phyloP scores from a whole-genome alignment of 2,113 vertebrate genomes.

The Lepisosteus osseus region DNA sequence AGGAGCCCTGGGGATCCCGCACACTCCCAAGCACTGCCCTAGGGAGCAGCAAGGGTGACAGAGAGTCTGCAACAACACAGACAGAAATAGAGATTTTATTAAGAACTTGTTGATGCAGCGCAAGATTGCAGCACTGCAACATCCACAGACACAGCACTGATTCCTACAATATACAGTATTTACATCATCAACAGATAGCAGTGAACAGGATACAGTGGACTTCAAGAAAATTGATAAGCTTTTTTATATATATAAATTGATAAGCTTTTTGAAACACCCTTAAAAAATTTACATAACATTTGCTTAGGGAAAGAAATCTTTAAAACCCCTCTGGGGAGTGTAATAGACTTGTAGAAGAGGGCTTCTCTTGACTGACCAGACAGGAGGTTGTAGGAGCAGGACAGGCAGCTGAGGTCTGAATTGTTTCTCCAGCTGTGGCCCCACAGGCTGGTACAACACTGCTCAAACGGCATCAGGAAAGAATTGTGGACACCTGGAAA shows the following conservation, averaged over 20 bases:
- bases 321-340: too few species aligned
- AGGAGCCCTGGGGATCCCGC: slow-evolving; percentile 46
- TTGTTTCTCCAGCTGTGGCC: slow-evolving; percentile 79
- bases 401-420: slow-evolving; percentile 65
- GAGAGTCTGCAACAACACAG: slow-evolving; percentile 42
- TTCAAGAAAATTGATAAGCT: too few species aligned
- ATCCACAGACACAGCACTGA: background rate
- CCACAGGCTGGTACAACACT: slow-evolving; percentile 78
- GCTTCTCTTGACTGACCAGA: slow-evolving; percentile 45
- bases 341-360: too few species aligned
- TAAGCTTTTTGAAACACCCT: background rate
- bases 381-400: slow-evolving; percentile 66
- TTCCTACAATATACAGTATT: too few species aligned
- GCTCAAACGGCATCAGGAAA: slow-evolving; percentile 67
- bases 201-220: too few species aligned
- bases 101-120: background rate
- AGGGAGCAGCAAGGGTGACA: slow-evolving; percentile 52
- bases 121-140: background rate
- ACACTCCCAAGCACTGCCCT: slow-evolving; percentile 49
- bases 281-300: background rate
- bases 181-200: too few species aligned
- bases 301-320: background rate
- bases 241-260: too few species aligned
- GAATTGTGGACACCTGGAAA: slow-evolving; percentile 51
- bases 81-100: background rate